Conservation (phyloP, 2,113 vertebrate genomes). For the Rhineura floridana region DNA sequence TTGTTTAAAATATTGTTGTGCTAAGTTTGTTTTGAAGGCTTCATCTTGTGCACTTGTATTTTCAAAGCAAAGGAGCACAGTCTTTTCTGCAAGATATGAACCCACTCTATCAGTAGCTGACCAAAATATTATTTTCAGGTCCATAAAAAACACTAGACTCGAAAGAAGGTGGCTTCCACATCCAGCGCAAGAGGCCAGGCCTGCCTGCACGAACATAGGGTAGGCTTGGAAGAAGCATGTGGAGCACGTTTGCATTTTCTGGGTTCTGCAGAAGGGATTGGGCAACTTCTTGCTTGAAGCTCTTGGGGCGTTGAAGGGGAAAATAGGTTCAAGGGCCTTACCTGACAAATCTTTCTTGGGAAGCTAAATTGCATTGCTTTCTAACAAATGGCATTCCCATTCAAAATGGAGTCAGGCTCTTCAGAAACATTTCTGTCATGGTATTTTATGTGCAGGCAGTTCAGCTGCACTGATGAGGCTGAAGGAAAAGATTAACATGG, state of each 20-base stretch:
- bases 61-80: constrained; percentile 5
- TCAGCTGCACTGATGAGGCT: neutral
- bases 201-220: neutral
- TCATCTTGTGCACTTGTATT: neutral
- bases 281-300: neutral
- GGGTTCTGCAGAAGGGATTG: neutral
- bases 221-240: neutral
- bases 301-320: neutral
- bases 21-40: constrained; percentile 13
- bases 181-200: neutral
- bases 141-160: constrained; percentile 4
- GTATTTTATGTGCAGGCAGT: neutral
- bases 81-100: constrained; percentile 7
- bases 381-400: neutral
- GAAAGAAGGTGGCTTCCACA: neutral
- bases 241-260: neutral
- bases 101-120: neutral
- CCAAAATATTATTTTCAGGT: constrained; percentile 11
- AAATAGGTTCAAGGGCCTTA: neutral
- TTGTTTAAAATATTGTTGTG: neutral
- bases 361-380: neutral
- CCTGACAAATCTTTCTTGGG: neutral
- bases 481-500: neutral
- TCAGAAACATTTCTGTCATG: neutral
- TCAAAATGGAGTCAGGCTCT: neutral